A percentile compares a stretch with the other conserved stretches of the same genome.
These are phyloP conservation scores for Lycaon pictus DNA, from an alignment of 2,113 vertebrate species.

Conservation along the genomic window DNA sequence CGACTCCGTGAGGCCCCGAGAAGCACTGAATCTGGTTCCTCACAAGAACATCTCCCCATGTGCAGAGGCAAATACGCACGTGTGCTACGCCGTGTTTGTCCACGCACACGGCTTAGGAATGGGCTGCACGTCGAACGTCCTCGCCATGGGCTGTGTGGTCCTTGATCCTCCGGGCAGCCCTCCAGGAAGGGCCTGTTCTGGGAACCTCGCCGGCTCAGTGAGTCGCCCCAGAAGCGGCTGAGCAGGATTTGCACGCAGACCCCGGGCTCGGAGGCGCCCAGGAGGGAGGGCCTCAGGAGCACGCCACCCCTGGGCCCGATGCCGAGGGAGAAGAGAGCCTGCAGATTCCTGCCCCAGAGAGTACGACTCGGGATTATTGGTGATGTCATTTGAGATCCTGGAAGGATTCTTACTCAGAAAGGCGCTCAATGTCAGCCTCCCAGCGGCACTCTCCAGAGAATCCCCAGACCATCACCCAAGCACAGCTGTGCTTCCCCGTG, in stretches of 20 bases:
- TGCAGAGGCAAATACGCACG: fast-evolving
- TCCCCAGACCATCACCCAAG: fast-evolving
- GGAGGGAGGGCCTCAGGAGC: too few species aligned
- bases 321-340: not conserved
- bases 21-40: not conserved
- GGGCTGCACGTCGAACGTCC: fast-evolving
- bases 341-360: not conserved
- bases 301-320: too few species aligned
- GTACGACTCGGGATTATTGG: fast-evolving
- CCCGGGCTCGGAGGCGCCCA: fast-evolving
- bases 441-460: fast-evolving
- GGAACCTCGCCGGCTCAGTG: not conserved
- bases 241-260: not conserved
- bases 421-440: not conserved
- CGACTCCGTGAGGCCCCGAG: too few species aligned
- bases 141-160: not conserved
- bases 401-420: too few species aligned
- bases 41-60: not conserved
- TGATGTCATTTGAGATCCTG: not conserved
- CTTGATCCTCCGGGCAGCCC: not conserved
- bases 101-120: fast-evolving
- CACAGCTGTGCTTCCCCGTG: not conserved
- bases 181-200: not conserved
- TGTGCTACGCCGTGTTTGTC: fast-evolving
- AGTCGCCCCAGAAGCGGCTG: fast-evolving